A percentile compares a stretch with the other conserved stretches of the same genome.
Conservation (phyloP, 1,140 invertebrate species). For the Melipona quadrifasciata region DNA sequence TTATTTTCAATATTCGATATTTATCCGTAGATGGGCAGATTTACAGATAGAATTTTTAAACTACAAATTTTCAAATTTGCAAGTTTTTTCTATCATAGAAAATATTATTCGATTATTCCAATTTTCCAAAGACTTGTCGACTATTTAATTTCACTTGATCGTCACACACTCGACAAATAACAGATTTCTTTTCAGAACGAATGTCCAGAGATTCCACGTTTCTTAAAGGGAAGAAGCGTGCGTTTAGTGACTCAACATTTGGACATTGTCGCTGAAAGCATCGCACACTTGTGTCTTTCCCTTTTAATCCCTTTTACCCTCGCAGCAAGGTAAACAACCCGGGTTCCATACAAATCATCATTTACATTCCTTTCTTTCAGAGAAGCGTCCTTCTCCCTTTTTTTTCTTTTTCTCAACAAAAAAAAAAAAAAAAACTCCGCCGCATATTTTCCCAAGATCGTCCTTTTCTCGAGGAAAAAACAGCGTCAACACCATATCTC, state of each 20-base stretch:
- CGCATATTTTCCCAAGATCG: not conserved
- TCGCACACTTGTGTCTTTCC: not conserved
- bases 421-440: not conserved
- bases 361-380: not conserved
- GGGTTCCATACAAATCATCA: constrained; percentile 6
- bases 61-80: too few species aligned
- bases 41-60: too few species aligned
- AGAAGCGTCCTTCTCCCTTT: not conserved
- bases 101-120: too few species aligned
- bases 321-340: not conserved
- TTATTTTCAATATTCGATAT: too few species aligned
- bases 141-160: not conserved
- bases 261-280: not conserved
- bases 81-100: too few species aligned
- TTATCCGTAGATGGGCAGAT: too few species aligned
- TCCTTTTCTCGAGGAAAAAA: not conserved
- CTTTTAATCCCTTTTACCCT: not conserved
- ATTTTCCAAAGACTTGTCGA: too few species aligned
- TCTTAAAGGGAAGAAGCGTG: not conserved
- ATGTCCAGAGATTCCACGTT: not conserved
- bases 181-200: not conserved
- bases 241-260: not conserved
- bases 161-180: not conserved
- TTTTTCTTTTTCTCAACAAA: not conserved
- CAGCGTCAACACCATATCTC: not conserved